Base-by-base conservation (phyloP, 37 sponge, comb jelly and placozoan species). In the Bolinopsis microptera region DNA sequence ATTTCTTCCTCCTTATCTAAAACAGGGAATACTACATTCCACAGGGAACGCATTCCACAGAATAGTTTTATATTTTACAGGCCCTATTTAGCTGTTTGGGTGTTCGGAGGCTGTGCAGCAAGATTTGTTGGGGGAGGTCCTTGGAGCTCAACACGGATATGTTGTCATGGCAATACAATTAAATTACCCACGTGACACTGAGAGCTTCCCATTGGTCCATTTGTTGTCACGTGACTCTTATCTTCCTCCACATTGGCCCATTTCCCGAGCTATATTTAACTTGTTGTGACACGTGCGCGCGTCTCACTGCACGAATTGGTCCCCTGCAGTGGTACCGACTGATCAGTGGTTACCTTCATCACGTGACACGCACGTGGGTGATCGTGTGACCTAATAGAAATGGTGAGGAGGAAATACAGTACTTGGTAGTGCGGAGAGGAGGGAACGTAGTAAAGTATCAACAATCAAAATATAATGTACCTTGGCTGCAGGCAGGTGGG, bases 341-440 rank as follows among this genome's bases (percentile, higher is more conserved):
- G n/a, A n/a, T 72, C 75, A 72, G 75, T 72, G 75, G 75, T 72
- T 28, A 72, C 75, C 22, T 72, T n/a, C 26, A 72, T 3, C 26
- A 72, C 26, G 31, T 72, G 75, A 28, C 75, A 8, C 26, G 22
- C 75, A 72, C 75, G 61, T 48, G 61, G 61, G 61, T 13, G 13
- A 48, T 48, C 61, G 61, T 48, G 61, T 48, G 61, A 48, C 61
- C 61, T 48, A 48, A 48, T 48, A 48, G 61, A 48, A 48, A 72
- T 21, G 75, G 75, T 30, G 75, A 72, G 75, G 31, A 28, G 31
- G 75, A 72, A 28, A 72, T n/a, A 72, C 31, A 72, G 75, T 30
- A 28, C 26, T n/a, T 30, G 75, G 31, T n/a, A 72, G 75, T 30
- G 26, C 13, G 61, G 13, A 13, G 61, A 48, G 61, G 31, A 72